phyloP scores from a whole-genome alignment of 2,888 invertebrate genomes.

The Exocentrus adspersus region DNA sequence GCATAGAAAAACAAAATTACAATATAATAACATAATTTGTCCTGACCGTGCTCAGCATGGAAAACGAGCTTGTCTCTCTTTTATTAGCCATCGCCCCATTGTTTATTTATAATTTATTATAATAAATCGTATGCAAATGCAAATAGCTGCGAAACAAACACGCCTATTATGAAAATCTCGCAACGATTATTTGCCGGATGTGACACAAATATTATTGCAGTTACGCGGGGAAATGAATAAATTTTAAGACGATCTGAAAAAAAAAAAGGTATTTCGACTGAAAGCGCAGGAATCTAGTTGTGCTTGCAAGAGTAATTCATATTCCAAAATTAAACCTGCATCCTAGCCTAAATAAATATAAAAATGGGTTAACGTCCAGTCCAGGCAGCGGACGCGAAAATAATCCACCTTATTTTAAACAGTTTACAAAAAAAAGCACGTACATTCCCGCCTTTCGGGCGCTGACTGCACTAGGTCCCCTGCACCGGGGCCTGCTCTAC shows the following conservation, averaged over 20 bases:
- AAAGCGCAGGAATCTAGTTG: too few relatives aligned
- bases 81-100: constrained; percentile 25
- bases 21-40: constrained; percentile 34
- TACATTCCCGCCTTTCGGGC: constrained; percentile 31
- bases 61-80: constrained; percentile 30
- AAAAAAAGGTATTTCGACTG: too few relatives aligned
- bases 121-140: constrained; percentile 38
- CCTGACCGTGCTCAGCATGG: constrained; percentile 33
- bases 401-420: constrained; percentile 38
- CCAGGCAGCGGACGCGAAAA: constrained; percentile 35
- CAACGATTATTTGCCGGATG: constrained; percentile 41
- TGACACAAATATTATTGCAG: constrained; percentile 43
- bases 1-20: constrained; percentile 23
- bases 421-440: constrained; percentile 35
- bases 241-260: too few relatives aligned
- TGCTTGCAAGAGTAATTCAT: neutral
- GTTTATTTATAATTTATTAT: constrained; percentile 37
- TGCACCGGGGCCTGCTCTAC: constrained; percentile 45
- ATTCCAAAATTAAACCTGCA: constrained; percentile 5
- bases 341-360: constrained; percentile 35
- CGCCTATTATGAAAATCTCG: constrained; percentile 45
- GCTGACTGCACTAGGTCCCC: constrained; percentile 36
- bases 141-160: constrained; percentile 44
- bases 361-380: constrained; percentile 44
- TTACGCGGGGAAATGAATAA: constrained; percentile 38